These are phyloP conservation scores for Vombatus ursinus DNA, from an alignment of 2,113 vertebrate genomes.

Conservation along the genomic window DNA sequence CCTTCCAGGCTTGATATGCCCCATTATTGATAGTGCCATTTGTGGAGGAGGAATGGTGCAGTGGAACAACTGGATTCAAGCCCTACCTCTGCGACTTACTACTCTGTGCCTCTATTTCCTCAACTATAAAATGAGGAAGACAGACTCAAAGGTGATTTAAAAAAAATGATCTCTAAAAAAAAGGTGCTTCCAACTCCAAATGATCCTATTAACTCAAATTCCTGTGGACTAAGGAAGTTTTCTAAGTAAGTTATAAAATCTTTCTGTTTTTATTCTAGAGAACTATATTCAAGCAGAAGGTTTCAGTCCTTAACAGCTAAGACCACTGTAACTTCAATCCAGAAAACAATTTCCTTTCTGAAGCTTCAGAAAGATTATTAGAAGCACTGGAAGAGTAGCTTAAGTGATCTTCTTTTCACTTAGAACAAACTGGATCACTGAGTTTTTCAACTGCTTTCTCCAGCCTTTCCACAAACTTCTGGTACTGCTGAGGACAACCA, in stretches of 20 bases:
- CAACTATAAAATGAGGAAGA: background rate
- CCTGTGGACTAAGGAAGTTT: background rate
- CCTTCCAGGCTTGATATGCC: background rate
- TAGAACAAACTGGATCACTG: background rate
- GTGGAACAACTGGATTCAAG: background rate
- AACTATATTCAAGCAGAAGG: background rate
- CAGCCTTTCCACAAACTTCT: background rate
- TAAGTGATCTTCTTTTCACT: background rate
- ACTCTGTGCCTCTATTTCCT: background rate
- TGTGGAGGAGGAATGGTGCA: background rate
- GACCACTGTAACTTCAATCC: background rate
- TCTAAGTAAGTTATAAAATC: background rate
- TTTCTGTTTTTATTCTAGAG: background rate
- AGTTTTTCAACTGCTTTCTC: constrained; percentile 12
- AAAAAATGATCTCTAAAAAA: background rate
- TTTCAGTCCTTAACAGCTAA: background rate
- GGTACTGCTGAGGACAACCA: background rate
- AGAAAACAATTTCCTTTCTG: background rate
- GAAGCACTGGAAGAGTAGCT: background rate
- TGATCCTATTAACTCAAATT: background rate
- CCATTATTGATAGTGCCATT: background rate
- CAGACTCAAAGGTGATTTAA: background rate
- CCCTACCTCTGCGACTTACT: background rate
- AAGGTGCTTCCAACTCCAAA: background rate
- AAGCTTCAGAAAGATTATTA: background rate